phyloP scores from a whole-genome alignment of 2,797 vertebrate genomes.

The Tauraco hartlaubi region DNA sequence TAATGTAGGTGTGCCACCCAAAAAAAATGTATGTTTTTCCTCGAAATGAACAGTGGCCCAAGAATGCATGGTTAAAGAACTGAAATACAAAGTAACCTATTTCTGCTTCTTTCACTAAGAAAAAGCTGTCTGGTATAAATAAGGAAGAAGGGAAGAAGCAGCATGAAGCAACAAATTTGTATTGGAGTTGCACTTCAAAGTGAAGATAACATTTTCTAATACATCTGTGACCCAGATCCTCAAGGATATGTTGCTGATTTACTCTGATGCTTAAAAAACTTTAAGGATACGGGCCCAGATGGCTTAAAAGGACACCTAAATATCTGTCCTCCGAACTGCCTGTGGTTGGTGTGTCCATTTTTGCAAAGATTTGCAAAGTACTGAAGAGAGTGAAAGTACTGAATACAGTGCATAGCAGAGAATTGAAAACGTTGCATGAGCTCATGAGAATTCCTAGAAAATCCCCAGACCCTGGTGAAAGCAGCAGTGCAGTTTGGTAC shows the following conservation, averaged over 20 bases:
- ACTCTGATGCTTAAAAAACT: not conserved
- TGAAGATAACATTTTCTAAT: not conserved
- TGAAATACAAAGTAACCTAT: not conserved
- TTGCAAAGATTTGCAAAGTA: not conserved
- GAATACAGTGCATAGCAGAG: not conserved
- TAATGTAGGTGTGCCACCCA: not conserved
- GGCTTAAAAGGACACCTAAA: not conserved
- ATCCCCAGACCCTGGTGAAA: not conserved
- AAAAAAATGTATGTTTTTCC: not conserved
- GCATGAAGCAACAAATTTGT: not conserved
- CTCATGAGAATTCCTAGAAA: not conserved
- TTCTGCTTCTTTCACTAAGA: not conserved
- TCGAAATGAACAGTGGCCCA: not conserved
- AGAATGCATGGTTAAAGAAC: not conserved
- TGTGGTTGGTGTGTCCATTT: not conserved
- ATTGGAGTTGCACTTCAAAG: slow-evolving; percentile 21
- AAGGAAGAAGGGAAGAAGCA: not conserved
- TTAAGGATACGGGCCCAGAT: not conserved
- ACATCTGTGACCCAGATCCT: not conserved
- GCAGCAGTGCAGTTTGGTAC: not conserved
- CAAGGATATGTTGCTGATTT: not conserved
- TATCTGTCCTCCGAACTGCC: not conserved
- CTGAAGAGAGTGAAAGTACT: not conserved
- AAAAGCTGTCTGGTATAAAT: not conserved
- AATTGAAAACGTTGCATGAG: not conserved